Conservation (phyloP, 1,140 invertebrate genomes). For the Hycleus cichorii region DNA sequence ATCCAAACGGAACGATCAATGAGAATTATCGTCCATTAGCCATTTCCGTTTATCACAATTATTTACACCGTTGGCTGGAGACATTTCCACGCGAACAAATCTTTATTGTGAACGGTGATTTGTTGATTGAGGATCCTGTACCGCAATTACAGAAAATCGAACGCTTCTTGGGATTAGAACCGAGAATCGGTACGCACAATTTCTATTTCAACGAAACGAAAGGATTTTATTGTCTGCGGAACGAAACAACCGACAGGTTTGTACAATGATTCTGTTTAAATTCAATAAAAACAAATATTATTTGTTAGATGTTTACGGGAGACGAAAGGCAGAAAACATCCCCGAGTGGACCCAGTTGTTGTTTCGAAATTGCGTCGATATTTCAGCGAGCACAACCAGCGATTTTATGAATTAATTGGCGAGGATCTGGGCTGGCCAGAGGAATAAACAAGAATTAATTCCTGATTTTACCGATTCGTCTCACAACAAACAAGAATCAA, state of each 20-base stretch:
- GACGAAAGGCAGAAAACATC: conserved; percentile 91
- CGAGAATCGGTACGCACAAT: conserved; percentile 73
- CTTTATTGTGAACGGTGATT: conserved; percentile 91
- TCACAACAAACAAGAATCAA: too few relatives aligned
- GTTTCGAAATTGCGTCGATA: conserved; percentile 85
- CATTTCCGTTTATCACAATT: conserved; percentile 79
- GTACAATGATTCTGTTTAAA: too few relatives aligned
- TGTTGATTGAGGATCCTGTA: conserved; percentile 89
- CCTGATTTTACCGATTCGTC: neutral
- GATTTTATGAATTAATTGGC: conserved; percentile 90
- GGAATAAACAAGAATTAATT: conserved; percentile 44
- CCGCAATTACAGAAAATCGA: conserved; percentile 82
- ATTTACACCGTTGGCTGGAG: conserved; percentile 75
- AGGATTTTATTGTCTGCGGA: conserved; percentile 91
- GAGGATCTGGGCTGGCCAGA: conserved; percentile 88
- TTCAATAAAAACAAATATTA: too few relatives aligned
- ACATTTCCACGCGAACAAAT: conserved; percentile 86
- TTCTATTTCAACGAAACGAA: conserved; percentile 97
- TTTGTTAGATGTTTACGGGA: conserved; percentile 76
- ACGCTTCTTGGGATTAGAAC: conserved; percentile 76
- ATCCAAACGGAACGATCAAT: conserved; percentile 74
- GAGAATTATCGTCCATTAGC: conserved; percentile 63
- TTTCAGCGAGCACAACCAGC: conserved; percentile 91
- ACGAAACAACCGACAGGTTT: conserved; percentile 62
- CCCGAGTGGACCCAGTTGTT: conserved; percentile 72